A percentile compares a stretch with the other conserved stretches of the same genome.
phyloP scores from a whole-genome alignment of 2,113 vertebrate species.

The Paralichthys olivaceus region DNA sequence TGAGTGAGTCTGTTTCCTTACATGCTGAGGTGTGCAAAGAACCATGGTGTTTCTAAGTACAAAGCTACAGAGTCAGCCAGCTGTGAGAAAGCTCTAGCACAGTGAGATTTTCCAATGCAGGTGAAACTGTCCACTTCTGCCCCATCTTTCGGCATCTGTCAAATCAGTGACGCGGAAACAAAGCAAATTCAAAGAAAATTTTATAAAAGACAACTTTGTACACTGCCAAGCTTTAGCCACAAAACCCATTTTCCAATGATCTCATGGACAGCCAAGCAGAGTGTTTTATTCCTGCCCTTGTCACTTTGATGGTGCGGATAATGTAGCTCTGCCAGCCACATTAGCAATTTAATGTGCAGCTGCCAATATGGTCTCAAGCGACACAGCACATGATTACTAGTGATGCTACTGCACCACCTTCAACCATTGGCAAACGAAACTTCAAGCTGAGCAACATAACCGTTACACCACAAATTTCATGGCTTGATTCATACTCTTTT shows the following conservation, averaged over 20 bases:
- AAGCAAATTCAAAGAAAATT: conserved; percentile 54
- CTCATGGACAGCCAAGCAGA: conserved; percentile 50
- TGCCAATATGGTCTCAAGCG: conserved; percentile 47
- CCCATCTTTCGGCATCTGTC: conserved; percentile 61
- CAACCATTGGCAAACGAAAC: conserved; percentile 6
- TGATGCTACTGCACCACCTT: conserved; percentile 23
- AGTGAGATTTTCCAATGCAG: conserved; percentile 18
- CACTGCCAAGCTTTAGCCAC: conserved; percentile 32
- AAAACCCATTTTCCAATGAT: conserved; percentile 65
- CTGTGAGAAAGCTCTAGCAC: conserved; percentile 22
- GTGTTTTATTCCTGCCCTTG: conserved; percentile 58
- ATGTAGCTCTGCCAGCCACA: conserved; percentile 63
- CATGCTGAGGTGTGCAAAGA: conserved; percentile 17
- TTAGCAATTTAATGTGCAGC: conserved; percentile 71
- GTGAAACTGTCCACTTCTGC: conserved; percentile 21
- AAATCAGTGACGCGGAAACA: conserved; percentile 54
- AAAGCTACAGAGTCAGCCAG: conserved; percentile 41
- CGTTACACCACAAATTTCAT: not conserved
- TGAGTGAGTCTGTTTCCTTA: not conserved
- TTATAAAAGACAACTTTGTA: conserved; percentile 46
- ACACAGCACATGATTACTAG: conserved; percentile 42
- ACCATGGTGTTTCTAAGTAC: not conserved
- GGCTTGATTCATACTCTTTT: too few species aligned
- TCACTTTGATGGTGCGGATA: conserved; percentile 65
- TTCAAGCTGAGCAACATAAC: not conserved